These are phyloP conservation scores for Ametastegia equiseti DNA, from an alignment of 2,888 invertebrate genomes.

Conservation along the genomic window DNA sequence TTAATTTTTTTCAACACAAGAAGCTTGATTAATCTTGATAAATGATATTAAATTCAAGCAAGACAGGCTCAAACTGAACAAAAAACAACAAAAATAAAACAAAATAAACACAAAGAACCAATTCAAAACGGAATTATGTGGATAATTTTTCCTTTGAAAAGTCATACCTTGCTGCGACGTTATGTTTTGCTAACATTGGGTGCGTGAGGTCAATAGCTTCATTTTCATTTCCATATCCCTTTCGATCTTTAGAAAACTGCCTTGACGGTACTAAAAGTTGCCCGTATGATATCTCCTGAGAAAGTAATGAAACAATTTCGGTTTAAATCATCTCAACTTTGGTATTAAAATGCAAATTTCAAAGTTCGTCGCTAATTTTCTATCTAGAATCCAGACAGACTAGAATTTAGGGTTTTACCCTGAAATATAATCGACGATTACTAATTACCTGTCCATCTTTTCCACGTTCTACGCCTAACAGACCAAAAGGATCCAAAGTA, in stretches of 20 bases:
- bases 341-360: too few relatives aligned
- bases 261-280: slow-evolving; percentile 88
- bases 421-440: not conserved
- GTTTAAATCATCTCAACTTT: too few relatives aligned
- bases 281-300: slow-evolving; percentile 92
- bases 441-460: slow-evolving; percentile 86
- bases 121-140: not conserved
- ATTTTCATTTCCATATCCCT: slow-evolving; percentile 68
- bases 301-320: not conserved
- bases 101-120: not conserved
- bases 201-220: slow-evolving; percentile 72
- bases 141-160: not conserved
- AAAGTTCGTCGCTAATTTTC: too few relatives aligned
- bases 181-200: slow-evolving; percentile 77
- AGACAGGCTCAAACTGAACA: slow-evolving; percentile 6
- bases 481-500: slow-evolving; percentile 89
- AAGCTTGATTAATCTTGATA: not conserved
- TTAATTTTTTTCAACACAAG: not conserved
- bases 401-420: too few relatives aligned
- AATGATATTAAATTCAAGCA: slow-evolving; percentile 9
- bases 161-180: slow-evolving; percentile 79
- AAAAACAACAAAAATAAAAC: not conserved
- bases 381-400: too few relatives aligned
- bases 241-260: slow-evolving; percentile 77
- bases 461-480: slow-evolving; percentile 88